Evolutionary conservation across 37 sponge, comb jelly and placozoan species (phyloP).

Genomic region (Halisarca cf. caerulea): DNA sequence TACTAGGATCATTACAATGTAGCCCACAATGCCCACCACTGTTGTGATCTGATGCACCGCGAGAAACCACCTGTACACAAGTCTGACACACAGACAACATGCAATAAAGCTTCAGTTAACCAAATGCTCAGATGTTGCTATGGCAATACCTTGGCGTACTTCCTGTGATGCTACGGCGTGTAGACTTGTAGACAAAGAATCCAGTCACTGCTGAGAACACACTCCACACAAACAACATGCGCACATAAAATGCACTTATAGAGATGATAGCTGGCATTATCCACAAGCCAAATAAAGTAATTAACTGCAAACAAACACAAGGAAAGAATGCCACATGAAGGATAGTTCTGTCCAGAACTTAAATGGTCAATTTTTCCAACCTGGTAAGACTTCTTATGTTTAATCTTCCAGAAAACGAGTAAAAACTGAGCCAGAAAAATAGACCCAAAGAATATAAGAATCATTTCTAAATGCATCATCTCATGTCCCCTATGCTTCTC

Average conservation of each 20-base stretch:
- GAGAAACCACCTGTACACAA: slow-evolving; percentile 97
- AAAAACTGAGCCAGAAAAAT: slow-evolving; percentile 84
- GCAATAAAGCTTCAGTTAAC: no score
- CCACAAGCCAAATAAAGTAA: slow-evolving; percentile 89
- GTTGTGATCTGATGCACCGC: slow-evolving; percentile 82
- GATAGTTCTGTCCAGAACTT: neutral
- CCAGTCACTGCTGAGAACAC: slow-evolving; percentile 78
- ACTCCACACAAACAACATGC: slow-evolving; percentile 86
- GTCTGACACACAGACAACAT: slow-evolving; percentile 42
- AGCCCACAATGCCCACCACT: slow-evolving; percentile 83
- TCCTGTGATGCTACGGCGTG: slow-evolving; percentile 55
- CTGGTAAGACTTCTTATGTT: slow-evolving; percentile 78
- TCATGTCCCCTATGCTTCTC: slow-evolving; percentile 97
- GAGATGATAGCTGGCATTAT: slow-evolving; percentile 69
- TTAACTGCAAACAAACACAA: slow-evolving; percentile 29
- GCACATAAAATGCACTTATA: slow-evolving; percentile 60
- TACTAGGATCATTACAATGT: slow-evolving; percentile 80
- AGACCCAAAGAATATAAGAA: slow-evolving; percentile 85
- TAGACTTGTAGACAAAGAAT: slow-evolving; percentile 83
- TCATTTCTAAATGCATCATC: slow-evolving; percentile 96
- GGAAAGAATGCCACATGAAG: neutral
- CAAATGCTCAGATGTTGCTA: neutral
- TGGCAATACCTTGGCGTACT: slow-evolving; percentile 71
- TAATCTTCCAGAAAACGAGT: slow-evolving; percentile 82
- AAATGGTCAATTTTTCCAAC: slow-evolving; percentile 13